These are phyloP conservation scores for Hydractinia echinata DNA, from an alignment of 30 jellyfish, hydroid and myxozoan species.

Conservation along the genomic window DNA sequence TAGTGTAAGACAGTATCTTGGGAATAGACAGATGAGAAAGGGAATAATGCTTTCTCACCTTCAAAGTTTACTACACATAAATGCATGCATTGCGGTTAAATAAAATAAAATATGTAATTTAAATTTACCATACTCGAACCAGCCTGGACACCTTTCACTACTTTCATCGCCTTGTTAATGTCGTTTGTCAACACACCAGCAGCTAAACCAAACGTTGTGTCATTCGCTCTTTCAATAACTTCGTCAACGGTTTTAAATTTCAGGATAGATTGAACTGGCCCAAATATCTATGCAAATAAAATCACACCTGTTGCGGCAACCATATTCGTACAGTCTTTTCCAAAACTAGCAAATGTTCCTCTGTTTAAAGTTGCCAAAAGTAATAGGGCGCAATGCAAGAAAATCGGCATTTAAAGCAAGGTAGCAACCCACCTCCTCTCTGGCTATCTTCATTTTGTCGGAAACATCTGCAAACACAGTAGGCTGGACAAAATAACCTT, in stretches of 20 bases:
- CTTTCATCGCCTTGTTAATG: slow-evolving; percentile 80
- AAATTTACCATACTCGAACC: slow-evolving; percentile 92
- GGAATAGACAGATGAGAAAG: too few species aligned
- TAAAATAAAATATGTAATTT: background rate
- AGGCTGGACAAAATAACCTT: slow-evolving; percentile 90
- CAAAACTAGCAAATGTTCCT: too few species aligned
- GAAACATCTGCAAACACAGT: slow-evolving; percentile 92
- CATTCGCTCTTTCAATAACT: slow-evolving; percentile 86
- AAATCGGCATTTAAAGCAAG: too few species aligned
- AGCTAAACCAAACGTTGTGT: slow-evolving; percentile 82
- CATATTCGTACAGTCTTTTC: too few species aligned
- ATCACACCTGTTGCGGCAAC: too few species aligned
- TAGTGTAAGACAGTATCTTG: too few species aligned
- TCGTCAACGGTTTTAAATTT: slow-evolving; percentile 78
- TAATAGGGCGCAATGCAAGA: too few species aligned
- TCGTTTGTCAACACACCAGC: slow-evolving; percentile 94
- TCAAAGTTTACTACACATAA: too few species aligned
- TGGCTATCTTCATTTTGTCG: slow-evolving; percentile 87
- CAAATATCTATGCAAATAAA: slow-evolving; percentile 59
- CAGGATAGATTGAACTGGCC: slow-evolving; percentile 95
- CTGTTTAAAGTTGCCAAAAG: too few species aligned
- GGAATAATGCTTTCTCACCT: too few species aligned
- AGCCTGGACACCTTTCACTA: slow-evolving; percentile 81
- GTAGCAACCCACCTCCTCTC: slow-evolving; percentile 62
- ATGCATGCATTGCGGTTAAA: too few species aligned